Evolutionary conservation across 2,888 invertebrate species (phyloP).

Genomic region (Panopea generosa): DNA sequence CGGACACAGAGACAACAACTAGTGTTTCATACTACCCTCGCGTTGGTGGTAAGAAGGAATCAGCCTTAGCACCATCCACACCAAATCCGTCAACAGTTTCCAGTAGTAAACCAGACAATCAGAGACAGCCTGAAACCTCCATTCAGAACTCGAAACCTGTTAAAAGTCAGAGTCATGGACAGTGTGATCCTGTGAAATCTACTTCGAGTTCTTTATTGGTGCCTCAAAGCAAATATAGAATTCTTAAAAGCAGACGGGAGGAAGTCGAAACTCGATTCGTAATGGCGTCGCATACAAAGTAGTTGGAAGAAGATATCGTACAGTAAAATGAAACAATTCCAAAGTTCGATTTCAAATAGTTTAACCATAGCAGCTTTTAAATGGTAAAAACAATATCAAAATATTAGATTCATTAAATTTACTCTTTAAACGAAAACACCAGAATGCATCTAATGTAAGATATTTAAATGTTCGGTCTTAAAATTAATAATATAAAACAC

Average conservation of each 20-base stretch:
- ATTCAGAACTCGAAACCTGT: not conserved
- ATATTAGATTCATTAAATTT: too few species aligned
- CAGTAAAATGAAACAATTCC: slow-evolving; percentile 68
- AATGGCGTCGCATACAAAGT: slow-evolving; percentile 52
- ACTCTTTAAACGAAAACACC: too few species aligned
- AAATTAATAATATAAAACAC: too few species aligned
- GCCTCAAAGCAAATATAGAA: slow-evolving; percentile 67
- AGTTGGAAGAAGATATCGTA: slow-evolving; percentile 72
- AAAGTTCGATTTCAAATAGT: slow-evolving; percentile 54
- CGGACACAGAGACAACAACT: slow-evolving; percentile 80
- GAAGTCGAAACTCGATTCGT: slow-evolving; percentile 38
- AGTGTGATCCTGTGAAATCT: slow-evolving; percentile 27
- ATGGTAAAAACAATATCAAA: too few species aligned
- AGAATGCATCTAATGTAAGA: too few species aligned
- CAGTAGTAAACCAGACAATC: slow-evolving; percentile 29
- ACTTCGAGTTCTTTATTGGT: not conserved
- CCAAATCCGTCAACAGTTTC: slow-evolving; percentile 11
- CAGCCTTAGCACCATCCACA: not conserved
- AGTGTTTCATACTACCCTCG: slow-evolving; percentile 75
- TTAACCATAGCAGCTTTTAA: slow-evolving; percentile 73
- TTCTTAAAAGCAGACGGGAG: slow-evolving; percentile 35
- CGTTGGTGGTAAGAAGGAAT: slow-evolving; percentile 12
- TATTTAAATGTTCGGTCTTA: too few species aligned
- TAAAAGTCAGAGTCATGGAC: slow-evolving; percentile 18
- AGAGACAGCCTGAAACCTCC: slow-evolving; percentile 4